phyloP scores from a whole-genome alignment of 2,113 vertebrate genomes.

The Caretta caretta region DNA sequence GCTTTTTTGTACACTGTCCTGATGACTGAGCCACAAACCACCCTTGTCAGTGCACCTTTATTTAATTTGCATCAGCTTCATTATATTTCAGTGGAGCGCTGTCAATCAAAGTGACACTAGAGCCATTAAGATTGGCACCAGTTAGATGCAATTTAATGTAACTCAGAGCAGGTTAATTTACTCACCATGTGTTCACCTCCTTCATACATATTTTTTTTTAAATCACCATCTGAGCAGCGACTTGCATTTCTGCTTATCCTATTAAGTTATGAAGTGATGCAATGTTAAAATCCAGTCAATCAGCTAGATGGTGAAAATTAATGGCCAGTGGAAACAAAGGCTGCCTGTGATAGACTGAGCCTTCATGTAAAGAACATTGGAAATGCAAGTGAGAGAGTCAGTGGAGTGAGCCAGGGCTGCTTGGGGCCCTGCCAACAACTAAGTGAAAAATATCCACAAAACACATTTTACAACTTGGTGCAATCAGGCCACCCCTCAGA shows the following conservation, averaged over 20 bases:
- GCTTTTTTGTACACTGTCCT: neutral
- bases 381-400: slow-evolving; percentile 47
- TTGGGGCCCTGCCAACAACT: slow-evolving; percentile 24
- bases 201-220: neutral
- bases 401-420: neutral
- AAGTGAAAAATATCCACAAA: slow-evolving; percentile 41
- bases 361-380: slow-evolving; percentile 45
- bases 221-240: neutral
- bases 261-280: slow-evolving; percentile 6
- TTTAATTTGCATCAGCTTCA: neutral
- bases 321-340: slow-evolving; percentile 26
- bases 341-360: slow-evolving; percentile 33
- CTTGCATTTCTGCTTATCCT: slow-evolving; percentile 5
- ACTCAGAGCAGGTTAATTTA: neutral
- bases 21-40: neutral
- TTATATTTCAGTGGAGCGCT: neutral
- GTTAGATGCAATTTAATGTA: slow-evolving; percentile 16
- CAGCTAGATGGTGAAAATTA: slow-evolving; percentile 32
- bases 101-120: slow-evolving; percentile 39
- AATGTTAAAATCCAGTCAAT: neutral
- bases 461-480: neutral
- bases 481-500: neutral
- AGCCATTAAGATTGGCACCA: neutral
- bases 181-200: neutral
- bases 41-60: neutral